Base-by-base conservation (phyloP, 1,140 invertebrate genomes). In the Ceratoteleas bidentatus region DNA sequence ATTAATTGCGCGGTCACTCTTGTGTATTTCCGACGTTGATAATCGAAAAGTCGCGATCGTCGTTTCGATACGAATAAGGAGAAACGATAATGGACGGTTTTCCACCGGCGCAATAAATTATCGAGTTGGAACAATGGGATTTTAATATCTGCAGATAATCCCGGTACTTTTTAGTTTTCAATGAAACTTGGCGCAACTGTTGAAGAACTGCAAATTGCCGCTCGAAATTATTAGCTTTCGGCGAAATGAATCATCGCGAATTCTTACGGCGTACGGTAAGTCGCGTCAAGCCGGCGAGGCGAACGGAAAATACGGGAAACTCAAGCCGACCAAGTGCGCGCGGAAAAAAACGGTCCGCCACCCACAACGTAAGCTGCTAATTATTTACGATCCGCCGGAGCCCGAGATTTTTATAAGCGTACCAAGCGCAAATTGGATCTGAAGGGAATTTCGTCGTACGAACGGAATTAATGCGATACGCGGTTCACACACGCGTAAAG, bases 91-190 rank as follows among this genome's bases (percentile, higher is more conserved):
- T 56, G 34, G 49, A 57, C 6, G 9, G 34, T 33, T 33, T 36
- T 72, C 14, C 16, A 62, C 49, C 60, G 40, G 49, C 9, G 70
- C 57, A 76, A 76, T 76, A 76, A 68, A 77, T 69, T 62, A 69
- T 62, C 34, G 62, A 56, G 64, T 62, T 69, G 57, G 64, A 69
- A 69, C 75, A 70, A 79, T 60, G 53, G 45, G 47, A 79, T 79
- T 79, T 78, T 72, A 79, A 79, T 79, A 79, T 72, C 66, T 40
- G 53, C 14, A 66, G 75, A 79, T 79, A 65, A 79, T 79, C 66
- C 53, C 45, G 53, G 60, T 40, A 58, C 68, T 72, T 65, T 72
- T 66, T 53, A 53, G 76, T 61, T 66, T 79, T 73, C 76, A 73
- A 79, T 72, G 68, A 73, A 73, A 79, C 68, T 79, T 78, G 45